Evolutionary conservation across 2,113 vertebrate species (phyloP).

Genomic region (Recurvirostra avosetta): DNA sequence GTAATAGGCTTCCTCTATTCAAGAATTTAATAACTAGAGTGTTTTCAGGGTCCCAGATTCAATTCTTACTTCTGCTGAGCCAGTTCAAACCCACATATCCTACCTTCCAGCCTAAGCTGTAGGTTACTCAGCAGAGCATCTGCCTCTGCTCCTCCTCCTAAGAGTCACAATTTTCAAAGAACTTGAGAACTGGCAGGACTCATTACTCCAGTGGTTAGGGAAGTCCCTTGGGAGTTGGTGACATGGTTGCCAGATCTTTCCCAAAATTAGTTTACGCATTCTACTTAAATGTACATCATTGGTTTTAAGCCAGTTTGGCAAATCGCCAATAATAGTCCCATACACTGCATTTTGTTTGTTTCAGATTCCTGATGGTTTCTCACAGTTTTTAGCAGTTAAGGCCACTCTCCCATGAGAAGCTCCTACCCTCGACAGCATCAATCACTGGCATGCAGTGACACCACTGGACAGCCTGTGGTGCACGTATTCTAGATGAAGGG

Average conservation of each 20-base stretch:
- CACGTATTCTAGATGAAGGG: accelerated
- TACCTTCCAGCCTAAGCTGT: background rate
- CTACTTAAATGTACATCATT: background rate
- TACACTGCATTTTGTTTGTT: background rate
- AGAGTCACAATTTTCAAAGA: background rate
- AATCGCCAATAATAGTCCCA: background rate
- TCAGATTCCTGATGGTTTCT: background rate
- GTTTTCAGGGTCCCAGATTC: background rate
- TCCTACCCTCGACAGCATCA: background rate
- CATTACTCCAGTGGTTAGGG: background rate
- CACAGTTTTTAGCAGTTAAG: background rate
- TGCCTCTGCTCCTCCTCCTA: background rate
- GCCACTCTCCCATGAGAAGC: background rate
- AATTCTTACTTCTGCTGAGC: background rate
- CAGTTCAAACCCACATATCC: background rate
- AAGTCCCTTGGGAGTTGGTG: background rate
- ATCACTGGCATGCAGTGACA: background rate
- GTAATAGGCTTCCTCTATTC: background rate
- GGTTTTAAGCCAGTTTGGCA: background rate
- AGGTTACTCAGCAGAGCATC: background rate
- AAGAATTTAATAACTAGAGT: background rate
- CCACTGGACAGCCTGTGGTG: background rate
- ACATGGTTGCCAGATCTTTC: background rate
- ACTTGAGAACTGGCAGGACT: background rate
- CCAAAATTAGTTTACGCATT: background rate